These are phyloP conservation scores for Lota lota DNA, from an alignment of 2,113 vertebrate genomes.

Conservation along the genomic window DNA sequence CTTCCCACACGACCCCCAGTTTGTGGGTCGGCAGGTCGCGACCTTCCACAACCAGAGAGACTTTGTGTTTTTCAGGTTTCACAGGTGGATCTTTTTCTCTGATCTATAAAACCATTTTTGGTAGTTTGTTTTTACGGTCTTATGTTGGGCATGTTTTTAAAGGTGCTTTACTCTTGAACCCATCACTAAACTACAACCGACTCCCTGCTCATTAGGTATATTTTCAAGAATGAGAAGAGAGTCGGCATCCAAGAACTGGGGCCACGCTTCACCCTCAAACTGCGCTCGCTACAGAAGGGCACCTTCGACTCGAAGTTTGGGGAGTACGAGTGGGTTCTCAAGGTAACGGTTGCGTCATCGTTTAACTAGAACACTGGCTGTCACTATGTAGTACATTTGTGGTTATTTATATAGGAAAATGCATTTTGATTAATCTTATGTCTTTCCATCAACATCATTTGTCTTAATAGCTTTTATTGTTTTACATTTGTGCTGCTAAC, in stretches of 20 bases:
- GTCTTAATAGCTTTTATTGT: background rate
- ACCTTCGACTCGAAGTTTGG: constrained; percentile 98
- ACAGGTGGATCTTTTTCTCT: constrained; percentile 77
- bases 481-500: too few relatives aligned
- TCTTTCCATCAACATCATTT: background rate
- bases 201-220: constrained; percentile 70
- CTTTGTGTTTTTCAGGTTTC: constrained; percentile 96
- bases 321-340: constrained; percentile 98
- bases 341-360: constrained; percentile 75
- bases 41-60: constrained; percentile 98
- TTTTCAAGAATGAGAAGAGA: constrained; percentile 96
- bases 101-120: too few relatives aligned
- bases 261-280: constrained; percentile 94
- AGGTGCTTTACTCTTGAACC: too few relatives aligned
- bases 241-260: constrained; percentile 97
- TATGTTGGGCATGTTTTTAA: too few relatives aligned
- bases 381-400: too few relatives aligned
- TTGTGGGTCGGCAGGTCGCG: constrained; percentile 92
- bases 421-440: background rate
- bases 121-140: too few relatives aligned
- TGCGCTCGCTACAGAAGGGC: constrained; percentile 95
- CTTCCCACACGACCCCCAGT: constrained; percentile 92
- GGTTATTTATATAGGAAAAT: background rate
- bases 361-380: background rate
- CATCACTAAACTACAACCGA: too few relatives aligned